phyloP scores from a whole-genome alignment of 2,888 invertebrate species.

The Hipparchia semele region DNA sequence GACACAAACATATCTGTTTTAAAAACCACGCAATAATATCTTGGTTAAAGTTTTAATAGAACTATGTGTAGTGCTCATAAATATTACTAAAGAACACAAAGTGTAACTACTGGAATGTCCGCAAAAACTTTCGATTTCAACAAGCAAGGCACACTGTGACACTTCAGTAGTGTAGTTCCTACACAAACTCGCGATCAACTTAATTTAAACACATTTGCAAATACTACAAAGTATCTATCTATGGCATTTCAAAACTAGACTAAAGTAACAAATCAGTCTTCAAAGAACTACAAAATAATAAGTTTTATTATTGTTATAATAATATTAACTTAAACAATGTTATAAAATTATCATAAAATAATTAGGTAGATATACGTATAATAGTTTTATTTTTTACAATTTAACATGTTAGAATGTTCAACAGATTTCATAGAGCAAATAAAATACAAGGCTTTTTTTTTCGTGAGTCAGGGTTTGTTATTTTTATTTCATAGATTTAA shows the following conservation, averaged over 20 bases:
- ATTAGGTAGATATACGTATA: conserved; percentile 23
- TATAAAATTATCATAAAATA: conserved; percentile 39
- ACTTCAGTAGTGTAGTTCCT: conserved; percentile 66
- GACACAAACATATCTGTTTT: conserved; percentile 39
- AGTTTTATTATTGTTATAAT: conserved; percentile 53
- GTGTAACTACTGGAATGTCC: conserved; percentile 74
- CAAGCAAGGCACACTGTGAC: conserved; percentile 78
- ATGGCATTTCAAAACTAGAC: conserved; percentile 83
- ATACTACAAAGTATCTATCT: conserved; percentile 77
- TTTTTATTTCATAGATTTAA: neutral
- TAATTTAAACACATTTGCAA: conserved; percentile 63
- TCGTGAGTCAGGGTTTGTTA: neutral
- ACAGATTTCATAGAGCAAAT: conserved; percentile 33
- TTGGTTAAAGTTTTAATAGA: conserved; percentile 32
- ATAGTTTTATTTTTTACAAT: conserved; percentile 36
- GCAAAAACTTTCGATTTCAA: conserved; percentile 62
- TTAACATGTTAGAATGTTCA: conserved; percentile 41
- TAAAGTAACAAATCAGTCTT: conserved; percentile 84
- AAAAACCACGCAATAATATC: conserved; percentile 37
- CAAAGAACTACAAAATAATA: conserved; percentile 74
- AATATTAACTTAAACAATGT: conserved; percentile 56
- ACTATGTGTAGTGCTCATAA: conserved; percentile 39
- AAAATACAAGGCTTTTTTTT: conserved; percentile 23
- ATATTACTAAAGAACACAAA: conserved; percentile 59
- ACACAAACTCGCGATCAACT: conserved; percentile 65